phyloP scores from a whole-genome alignment of 2,113 vertebrate genomes.

The Grus americana region DNA sequence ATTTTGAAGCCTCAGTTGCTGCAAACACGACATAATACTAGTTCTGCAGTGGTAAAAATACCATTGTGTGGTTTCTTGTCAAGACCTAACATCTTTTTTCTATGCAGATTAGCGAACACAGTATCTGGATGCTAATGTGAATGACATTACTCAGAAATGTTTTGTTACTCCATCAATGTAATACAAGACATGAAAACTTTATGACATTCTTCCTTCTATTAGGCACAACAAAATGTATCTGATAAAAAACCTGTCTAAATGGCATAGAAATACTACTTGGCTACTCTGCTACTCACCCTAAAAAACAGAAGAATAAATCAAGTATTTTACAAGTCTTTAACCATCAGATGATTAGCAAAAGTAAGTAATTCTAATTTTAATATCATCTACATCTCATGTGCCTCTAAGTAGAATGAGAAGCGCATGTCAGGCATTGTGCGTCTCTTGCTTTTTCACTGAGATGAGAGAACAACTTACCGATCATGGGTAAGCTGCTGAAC shows the following conservation, averaged over 20 bases:
- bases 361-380: not conserved
- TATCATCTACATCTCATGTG: not conserved
- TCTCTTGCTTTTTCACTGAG: not conserved
- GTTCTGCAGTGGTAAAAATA: not conserved
- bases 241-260: not conserved
- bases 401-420: not conserved
- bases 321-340: not conserved
- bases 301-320: not conserved
- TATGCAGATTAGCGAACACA: not conserved
- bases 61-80: not conserved
- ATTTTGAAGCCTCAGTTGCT: not conserved
- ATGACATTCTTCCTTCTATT: not conserved
- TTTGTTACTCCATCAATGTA: not conserved
- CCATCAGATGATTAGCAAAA: not conserved
- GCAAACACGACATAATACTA: not conserved
- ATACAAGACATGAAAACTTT: not conserved
- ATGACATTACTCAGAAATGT: not conserved
- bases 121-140: not conserved
- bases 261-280: not conserved
- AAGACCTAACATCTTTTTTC: not conserved
- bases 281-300: not conserved
- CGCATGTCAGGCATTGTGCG: accelerated
- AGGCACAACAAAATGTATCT: not conserved
- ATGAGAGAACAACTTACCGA: conserved; percentile 71
- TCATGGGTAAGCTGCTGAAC: conserved; percentile 95